Evolutionary conservation across 92 coral and sea anemone species (phyloP).

Genomic region (Porites divaricata): DNA sequence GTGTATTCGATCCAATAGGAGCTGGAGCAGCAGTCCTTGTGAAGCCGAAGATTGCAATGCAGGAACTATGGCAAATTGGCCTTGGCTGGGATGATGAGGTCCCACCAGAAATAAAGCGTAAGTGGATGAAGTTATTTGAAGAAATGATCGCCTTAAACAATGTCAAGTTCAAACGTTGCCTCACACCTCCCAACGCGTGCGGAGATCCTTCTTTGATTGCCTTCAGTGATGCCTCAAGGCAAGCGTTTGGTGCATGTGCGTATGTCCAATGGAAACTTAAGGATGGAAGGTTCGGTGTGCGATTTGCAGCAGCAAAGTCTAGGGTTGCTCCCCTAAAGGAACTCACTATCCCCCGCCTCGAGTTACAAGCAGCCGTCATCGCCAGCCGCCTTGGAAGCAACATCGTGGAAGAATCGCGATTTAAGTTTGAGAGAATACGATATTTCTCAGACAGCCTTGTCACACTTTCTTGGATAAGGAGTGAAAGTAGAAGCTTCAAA

Average conservation of each 20-base stretch:
- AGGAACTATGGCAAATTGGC: too few relatives aligned
- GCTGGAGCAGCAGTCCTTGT: too few relatives aligned
- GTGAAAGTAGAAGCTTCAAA: background rate
- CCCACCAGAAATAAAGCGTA: too few relatives aligned
- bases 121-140: too few relatives aligned
- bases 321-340: slow-evolving; percentile 67
- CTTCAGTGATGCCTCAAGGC: slow-evolving; percentile 43
- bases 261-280: slow-evolving; percentile 35
- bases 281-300: slow-evolving; percentile 17
- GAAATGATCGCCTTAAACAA: slow-evolving; percentile 22
- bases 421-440: background rate
- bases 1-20: too few relatives aligned
- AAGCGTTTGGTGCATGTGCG: slow-evolving; percentile 52
- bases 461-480: background rate
- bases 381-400: background rate
- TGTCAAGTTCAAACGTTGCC: slow-evolving; percentile 23
- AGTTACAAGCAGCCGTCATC: slow-evolving; percentile 45
- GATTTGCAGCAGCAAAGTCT: slow-evolving; percentile 55
- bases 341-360: slow-evolving; percentile 58
- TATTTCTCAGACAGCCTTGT: background rate
- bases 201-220: slow-evolving; percentile 13
- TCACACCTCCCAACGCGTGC: background rate
- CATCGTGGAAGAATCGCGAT: background rate
- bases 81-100: too few relatives aligned
- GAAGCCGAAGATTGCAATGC: too few relatives aligned